Conservation (phyloP, 2,888 invertebrate genomes). For the Eretmocerus hayati region DNA sequence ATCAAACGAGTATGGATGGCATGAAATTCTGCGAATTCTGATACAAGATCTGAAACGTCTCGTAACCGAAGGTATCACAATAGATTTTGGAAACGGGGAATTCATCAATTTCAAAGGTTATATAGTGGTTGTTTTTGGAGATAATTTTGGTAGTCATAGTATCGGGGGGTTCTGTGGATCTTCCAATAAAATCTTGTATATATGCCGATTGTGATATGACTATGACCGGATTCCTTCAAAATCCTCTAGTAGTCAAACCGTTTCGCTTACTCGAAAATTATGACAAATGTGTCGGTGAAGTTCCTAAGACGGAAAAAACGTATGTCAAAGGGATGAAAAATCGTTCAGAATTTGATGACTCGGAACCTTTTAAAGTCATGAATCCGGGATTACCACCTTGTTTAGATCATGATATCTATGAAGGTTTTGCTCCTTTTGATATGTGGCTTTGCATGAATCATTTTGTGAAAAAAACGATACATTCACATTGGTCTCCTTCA, state of each 20-base stretch:
- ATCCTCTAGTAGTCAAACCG: neutral
- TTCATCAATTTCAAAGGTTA: constrained; percentile 5
- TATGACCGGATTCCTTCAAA: neutral
- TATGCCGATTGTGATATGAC: neutral
- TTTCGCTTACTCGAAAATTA: neutral
- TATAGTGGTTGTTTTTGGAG: neutral
- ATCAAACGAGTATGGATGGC: constrained; percentile 15
- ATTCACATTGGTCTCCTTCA: constrained; percentile 14
- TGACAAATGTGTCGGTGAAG: neutral
- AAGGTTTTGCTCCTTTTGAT: constrained; percentile 15
- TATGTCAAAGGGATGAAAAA: constrained; percentile 12
- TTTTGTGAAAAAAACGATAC: constrained; percentile 15
- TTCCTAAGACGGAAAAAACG: neutral
- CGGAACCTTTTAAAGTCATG: constrained; percentile 18
- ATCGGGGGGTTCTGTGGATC: constrained; percentile 6
- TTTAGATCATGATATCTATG: constrained; percentile 22
- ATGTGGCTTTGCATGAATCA: constrained; percentile 3
- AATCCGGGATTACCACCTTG: constrained; percentile 22
- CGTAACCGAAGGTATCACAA: constrained; percentile 14
- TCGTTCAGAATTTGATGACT: constrained; percentile 19
- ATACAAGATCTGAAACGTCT: constrained; percentile 18
- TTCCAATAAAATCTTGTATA: constrained; percentile 8
- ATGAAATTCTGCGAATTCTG: constrained; percentile 17
- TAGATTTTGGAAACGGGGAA: constrained; percentile 1
- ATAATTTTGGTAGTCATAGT: constrained; percentile 8